These are phyloP conservation scores for Muraenolepis orangiensis DNA, from an alignment of 2,797 vertebrate genomes.

Conservation along the genomic window DNA sequence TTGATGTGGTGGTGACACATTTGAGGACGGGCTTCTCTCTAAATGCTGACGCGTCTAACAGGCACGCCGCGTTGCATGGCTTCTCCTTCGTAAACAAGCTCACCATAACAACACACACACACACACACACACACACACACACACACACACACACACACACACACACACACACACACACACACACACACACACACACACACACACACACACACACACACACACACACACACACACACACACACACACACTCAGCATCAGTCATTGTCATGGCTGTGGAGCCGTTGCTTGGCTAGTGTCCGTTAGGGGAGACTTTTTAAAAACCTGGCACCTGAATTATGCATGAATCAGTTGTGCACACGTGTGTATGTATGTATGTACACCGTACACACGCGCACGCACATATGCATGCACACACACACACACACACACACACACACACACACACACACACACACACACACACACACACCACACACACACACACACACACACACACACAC, in stretches of 20 bases:
- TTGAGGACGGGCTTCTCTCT: not conserved
- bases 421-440: conserved; percentile 10
- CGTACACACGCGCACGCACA: conserved; percentile 8
- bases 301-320: not conserved
- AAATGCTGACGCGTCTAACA: not conserved
- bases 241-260: not conserved
- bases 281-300: not conserved
- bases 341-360: not conserved
- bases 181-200: no score
- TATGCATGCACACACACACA: conserved; percentile 19
- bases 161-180: no score
- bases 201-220: no score
- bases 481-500: conserved; percentile 6
- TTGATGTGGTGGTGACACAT: not conserved
- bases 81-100: not conserved
- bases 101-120: not conserved
- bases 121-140: not conserved
- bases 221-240: no score
- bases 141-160: no score
- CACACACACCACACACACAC: not conserved
- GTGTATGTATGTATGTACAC: not conserved
- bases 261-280: not conserved
- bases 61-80: no score
- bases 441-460: not conserved
- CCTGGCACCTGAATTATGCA: not conserved